A percentile compares a stretch with the other conserved stretches of the same genome.
These are phyloP conservation scores for Pherbina coryleti DNA, from an alignment of 2,888 invertebrate genomes.

Conservation along the genomic window DNA sequence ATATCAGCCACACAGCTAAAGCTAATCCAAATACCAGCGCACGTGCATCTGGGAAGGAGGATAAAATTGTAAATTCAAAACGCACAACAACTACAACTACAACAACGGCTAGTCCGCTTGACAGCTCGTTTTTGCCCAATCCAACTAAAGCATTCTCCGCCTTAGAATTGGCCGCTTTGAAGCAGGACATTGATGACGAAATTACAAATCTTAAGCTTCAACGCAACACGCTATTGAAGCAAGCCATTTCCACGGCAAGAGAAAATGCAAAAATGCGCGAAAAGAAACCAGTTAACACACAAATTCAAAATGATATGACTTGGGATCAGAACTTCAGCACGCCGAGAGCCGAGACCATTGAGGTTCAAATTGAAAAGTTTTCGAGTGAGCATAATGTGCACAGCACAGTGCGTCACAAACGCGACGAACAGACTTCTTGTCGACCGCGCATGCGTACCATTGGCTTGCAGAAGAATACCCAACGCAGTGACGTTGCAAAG, in stretches of 20 bases:
- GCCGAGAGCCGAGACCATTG: conserved; percentile 15
- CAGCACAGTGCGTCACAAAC: conserved; percentile 37
- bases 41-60: neutral
- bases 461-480: conserved; percentile 41
- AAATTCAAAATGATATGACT: conserved; percentile 36
- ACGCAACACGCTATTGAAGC: conserved; percentile 8
- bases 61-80: neutral
- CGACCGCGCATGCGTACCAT: conserved; percentile 47
- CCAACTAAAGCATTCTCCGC: conserved; percentile 28
- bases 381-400: conserved; percentile 42
- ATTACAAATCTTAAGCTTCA: conserved; percentile 43
- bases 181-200: conserved; percentile 44
- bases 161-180: conserved; percentile 37
- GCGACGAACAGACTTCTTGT: conserved; percentile 40
- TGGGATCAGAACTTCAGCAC: conserved; percentile 39
- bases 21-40: neutral
- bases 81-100: neutral
- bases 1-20: neutral
- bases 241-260: neutral
- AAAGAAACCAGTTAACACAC: conserved; percentile 7
- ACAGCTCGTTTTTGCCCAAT: neutral
- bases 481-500: neutral
- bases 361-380: conserved; percentile 42
- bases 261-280: conserved; percentile 8
- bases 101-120: neutral